Evolutionary conservation across 2,888 invertebrate species (phyloP).

Genomic region (Cheilosia vernalis): DNA sequence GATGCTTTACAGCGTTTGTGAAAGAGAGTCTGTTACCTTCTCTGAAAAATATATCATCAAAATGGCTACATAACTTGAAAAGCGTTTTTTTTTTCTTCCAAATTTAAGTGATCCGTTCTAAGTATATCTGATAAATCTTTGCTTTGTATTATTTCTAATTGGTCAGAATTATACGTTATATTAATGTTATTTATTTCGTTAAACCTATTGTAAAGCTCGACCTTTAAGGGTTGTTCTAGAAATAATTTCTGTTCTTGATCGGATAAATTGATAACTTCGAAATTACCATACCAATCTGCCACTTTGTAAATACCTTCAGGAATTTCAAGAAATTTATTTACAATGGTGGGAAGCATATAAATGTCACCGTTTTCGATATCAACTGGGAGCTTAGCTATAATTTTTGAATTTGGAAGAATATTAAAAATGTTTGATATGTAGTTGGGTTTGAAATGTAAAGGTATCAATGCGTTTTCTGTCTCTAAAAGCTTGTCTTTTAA

Average conservation of each 20-base stretch:
- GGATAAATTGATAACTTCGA: constrained; percentile 3
- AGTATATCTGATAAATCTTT: not conserved
- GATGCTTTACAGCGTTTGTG: constrained; percentile 39
- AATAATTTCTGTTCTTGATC: not conserved
- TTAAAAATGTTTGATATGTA: not conserved
- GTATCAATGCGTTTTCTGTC: not conserved
- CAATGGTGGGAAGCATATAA: not conserved
- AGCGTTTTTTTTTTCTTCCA: not conserved
- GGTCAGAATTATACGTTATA: not conserved
- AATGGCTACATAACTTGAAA: not conserved
- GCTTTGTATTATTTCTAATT: not conserved
- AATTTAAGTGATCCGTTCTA: not conserved
- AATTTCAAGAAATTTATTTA: not conserved
- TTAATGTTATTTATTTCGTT: not conserved
- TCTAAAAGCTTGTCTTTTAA: not conserved
- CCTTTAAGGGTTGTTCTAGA: constrained; percentile 6
- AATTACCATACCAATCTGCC: not conserved
- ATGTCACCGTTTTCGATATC: not conserved
- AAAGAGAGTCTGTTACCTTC: constrained; percentile 22
- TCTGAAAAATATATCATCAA: constrained; percentile 23
- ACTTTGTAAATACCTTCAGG: constrained; percentile 7
- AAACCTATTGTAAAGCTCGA: not conserved
- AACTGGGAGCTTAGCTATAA: constrained; percentile 1
- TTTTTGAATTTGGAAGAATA: not conserved
- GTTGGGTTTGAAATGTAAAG: not conserved